Base-by-base conservation (phyloP, 2,113 vertebrate genomes). In the Varanus salvator region DNA sequence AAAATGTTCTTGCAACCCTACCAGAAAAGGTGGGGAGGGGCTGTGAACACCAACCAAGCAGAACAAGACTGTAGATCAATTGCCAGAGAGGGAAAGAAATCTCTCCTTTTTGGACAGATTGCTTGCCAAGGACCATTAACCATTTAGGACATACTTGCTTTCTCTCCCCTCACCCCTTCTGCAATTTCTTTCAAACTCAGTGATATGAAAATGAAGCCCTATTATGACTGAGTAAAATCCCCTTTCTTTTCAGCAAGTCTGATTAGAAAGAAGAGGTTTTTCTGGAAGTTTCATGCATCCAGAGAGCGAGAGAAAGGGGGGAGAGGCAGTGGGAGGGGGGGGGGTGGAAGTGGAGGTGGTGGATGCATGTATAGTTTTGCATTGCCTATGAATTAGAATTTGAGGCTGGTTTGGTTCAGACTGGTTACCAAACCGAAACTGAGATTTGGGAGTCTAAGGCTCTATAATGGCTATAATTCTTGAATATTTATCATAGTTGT, bases 51-150 rank as follows among this genome's bases (percentile, higher is more conserved):
- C 94, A 96, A 84, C 71, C 85, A 92, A 85, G 92, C 38, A 92
- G 93, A 96, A 93, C 87, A 93, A 85, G 90, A 93, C 91, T 95
- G 93, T 93, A 95, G 95, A 96, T 96, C 95, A 94, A 25, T 93
- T 95, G 90, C 94, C 95, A 95, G 90, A 85, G 21, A 88, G 90
- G 48, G 54, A 71, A 94, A 89, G 85, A 95, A 95, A 94, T 94
- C 87, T 92, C 92, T 85, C 95, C 92, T 92, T 83, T 92, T 92
- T 90, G 93, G 94, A 93, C 89, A 96, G 92, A 96, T 94, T 94
- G 94, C 92, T 96, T 93, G 92, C 85, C 85, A 84, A 95, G 96
- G 94, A 94, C 96, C 96, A 95, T 97, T 96, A 97, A 95, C 92
- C 88, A 96, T 95, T 96, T 94, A 91, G 94, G 93, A 95, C 88